These are phyloP conservation scores for Heteromurus nitidus DNA, from an alignment of 2,888 invertebrate species.

Conservation along the genomic window DNA sequence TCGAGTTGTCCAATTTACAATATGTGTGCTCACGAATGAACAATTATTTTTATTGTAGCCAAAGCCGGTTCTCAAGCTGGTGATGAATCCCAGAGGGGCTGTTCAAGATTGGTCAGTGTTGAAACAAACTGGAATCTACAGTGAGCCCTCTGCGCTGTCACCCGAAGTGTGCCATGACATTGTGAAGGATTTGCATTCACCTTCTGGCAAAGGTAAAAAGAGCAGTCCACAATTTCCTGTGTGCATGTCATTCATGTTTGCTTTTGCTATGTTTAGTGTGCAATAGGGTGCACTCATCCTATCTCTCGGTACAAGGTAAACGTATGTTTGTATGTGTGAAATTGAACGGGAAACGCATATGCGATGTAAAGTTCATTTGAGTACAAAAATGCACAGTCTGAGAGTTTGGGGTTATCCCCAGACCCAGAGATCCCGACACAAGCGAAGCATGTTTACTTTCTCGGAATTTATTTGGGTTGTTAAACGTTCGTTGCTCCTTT, in stretches of 20 bases:
- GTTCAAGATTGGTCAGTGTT: conserved; percentile 83
- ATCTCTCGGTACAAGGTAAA: too few relatives aligned
- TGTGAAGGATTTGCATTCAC: conserved; percentile 86
- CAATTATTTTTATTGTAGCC: conserved; percentile 74
- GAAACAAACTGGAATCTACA: conserved; percentile 81
- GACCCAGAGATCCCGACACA: conserved; percentile 17
- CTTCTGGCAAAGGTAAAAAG: conserved; percentile 85
- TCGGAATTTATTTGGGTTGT: conserved; percentile 37
- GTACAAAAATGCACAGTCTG: conserved; percentile 29
- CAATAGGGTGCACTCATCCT: too few relatives aligned
- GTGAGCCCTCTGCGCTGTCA: conserved; percentile 81
- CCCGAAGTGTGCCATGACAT: conserved; percentile 86
- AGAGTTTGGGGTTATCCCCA: conserved; percentile 44
- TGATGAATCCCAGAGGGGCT: conserved; percentile 86
- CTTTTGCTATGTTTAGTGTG: too few relatives aligned
- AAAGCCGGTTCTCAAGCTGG: conserved; percentile 80
- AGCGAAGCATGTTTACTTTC: conserved; percentile 51
- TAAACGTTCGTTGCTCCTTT: conserved; percentile 57
- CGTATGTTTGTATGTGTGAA: too few relatives aligned
- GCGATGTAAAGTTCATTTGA: neutral
- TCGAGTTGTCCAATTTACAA: too few relatives aligned
- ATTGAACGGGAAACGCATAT: neutral
- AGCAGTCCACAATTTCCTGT: too few relatives aligned
- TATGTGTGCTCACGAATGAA: too few relatives aligned
- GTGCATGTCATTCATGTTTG: conserved; percentile 23